Percentiles rank a stretch among this genome's conserved stretches.
Conservation (phyloP, 1,140 invertebrate species). For the Drosophila arawakana region DNA sequence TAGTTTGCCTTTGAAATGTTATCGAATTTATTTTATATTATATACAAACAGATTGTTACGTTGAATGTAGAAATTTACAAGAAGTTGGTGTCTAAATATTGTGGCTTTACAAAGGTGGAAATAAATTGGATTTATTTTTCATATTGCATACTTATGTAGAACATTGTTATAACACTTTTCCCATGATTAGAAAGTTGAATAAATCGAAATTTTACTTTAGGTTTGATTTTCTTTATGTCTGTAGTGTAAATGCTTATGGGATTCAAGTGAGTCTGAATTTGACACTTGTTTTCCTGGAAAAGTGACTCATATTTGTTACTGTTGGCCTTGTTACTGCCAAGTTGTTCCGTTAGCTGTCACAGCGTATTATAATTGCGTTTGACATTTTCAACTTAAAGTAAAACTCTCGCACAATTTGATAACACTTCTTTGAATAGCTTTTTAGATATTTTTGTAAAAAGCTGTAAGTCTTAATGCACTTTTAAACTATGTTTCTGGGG, state of each 20-base stretch:
- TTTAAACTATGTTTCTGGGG: no score
- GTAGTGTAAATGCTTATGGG: neutral
- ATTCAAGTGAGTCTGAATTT: neutral
- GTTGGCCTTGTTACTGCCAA: neutral
- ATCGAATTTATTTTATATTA: conserved; percentile 1
- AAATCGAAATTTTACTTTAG: neutral
- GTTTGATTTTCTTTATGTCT: neutral
- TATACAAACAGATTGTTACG: no score
- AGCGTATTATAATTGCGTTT: conserved; percentile 11
- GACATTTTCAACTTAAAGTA: neutral
- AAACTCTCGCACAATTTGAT: neutral
- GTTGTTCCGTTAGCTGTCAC: neutral
- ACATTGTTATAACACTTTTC: no score
- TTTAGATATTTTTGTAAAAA: neutral
- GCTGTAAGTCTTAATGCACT: no score
- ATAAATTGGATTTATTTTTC: no score
- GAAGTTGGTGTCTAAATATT: no score
- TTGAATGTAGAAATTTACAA: no score
- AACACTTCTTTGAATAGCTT: neutral
- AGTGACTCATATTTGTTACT: neutral
- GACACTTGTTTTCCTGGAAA: neutral
- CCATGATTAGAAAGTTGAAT: no score
- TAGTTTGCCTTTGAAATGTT: conserved; percentile 1
- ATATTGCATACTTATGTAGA: no score
- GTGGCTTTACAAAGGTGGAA: no score